Evolutionary conservation across 1,140 invertebrate species (phyloP), one percentile per base, ranked within the genome.

Genomic region (Hesperophylax magnus): DNA sequence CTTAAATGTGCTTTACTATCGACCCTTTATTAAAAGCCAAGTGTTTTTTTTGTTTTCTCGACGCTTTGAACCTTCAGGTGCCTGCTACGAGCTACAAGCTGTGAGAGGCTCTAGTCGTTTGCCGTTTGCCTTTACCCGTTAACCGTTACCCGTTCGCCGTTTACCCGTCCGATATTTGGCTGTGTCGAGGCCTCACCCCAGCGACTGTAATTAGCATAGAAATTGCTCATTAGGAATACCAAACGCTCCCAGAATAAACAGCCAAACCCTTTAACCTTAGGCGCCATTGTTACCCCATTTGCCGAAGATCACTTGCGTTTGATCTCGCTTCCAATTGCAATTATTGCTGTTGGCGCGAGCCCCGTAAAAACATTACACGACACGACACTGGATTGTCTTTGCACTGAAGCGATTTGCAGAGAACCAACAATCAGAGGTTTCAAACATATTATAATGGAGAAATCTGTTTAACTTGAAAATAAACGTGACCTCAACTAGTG

Each of bases 171-270:
- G 58, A 78, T 82, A 76, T 79, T 82, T 69, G 61, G 72, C 71
- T 69, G 56, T 82, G 78, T 79, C 60, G 52, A 27, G 53, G 52
- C 71, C 18, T 54, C n/a, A 47, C 78, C 72, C 74, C 31, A 47
- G 81, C 56, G 81, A 67, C 78, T 71, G 71, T 81, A 83, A 83
- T 83, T 83, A 83, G 79, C 82, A 83, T 83, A 79, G 82, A 83
- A 83, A 83, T 80, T 75, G 79, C 82, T 83, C 79, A 77, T 83
- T 83, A 83, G 69, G 79, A 83, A 83, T 81, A 83, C 72, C 82
- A 81, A 83, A 83, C 82, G 79, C 60, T 67, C 20, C 61, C 31
- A 27, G 24, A 27, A 47, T 53, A 78, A 78, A 78, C 76, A 78
- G 53, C 52, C 47, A 5, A 17, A 75, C 52, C 71, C 71, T 75